Evolutionary conservation across 1,140 invertebrate species (phyloP), one percentile per base, ranked within the genome.

Genomic region (Mizuhopecten yessoensis): DNA sequence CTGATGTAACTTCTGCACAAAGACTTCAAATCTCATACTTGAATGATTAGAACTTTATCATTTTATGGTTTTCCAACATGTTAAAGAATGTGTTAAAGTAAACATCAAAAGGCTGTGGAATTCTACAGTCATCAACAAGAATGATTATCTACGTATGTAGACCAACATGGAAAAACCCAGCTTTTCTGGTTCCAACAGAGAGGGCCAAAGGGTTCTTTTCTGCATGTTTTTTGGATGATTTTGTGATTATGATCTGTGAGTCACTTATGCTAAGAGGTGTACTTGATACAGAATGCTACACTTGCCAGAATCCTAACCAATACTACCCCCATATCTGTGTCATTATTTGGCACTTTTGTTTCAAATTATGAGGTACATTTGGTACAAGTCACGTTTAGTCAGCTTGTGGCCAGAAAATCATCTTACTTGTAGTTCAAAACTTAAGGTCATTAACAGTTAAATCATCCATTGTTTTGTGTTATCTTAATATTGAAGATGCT

Each of bases 1-100:
- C 23, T 75, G n/a, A 75, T 17, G n/a, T 29, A 75, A 75, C 57
- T 45, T 45, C 42, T 75, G 57, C 29, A 17, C 11, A 13, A 15
- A 29, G 57, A 17, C 57, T 75, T 75, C 57, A 75, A 75, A 75
- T 29, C 9, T 29, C 57, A 75, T 29, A 3, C 57, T 75, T 29
- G n/a, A 29, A 75, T 75, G 57, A 75, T 75, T 75, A 75, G 57
- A 75, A 75, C 23, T 75, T 75, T 75, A 75, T 75, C n/a, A 75
- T 75, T 75, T 75, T 29, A 29, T 75, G 57, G 57, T 29, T 75
- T 75, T 75, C 57, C n/a, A 75, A 75, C 3, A n/a, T 75, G 23
- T 75, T 29, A 75, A 75, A 75, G 57, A 75, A 75, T 75, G 57
- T 75, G 57, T 23, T 29, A 5, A 29, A 75, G 17, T 29, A 75